Evolutionary conservation across 2,797 vertebrate species (phyloP).

Genomic region (Zalophus californianus): DNA sequence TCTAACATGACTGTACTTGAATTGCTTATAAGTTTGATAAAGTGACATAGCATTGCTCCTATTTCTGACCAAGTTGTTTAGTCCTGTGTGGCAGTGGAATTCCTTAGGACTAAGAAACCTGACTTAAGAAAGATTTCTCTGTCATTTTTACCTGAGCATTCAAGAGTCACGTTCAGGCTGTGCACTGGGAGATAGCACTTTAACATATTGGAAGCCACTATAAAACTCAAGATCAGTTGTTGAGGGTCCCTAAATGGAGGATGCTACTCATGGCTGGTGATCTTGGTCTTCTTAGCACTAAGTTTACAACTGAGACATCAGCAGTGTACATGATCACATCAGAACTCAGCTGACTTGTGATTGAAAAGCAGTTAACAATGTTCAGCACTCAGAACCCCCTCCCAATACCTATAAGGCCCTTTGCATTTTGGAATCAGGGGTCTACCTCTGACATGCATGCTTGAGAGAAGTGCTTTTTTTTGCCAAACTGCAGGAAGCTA

Average conservation of each 20-base stretch:
- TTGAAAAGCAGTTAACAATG: not conserved
- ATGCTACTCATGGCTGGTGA: not conserved
- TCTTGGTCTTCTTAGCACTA: not conserved
- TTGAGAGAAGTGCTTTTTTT: not conserved
- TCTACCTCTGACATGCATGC: not conserved
- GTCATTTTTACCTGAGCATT: not conserved
- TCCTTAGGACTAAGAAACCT: not conserved
- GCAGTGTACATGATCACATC: not conserved
- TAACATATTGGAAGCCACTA: not conserved
- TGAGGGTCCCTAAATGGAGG: not conserved
- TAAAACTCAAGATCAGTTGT: not conserved
- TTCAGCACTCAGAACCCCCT: not conserved
- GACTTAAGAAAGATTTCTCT: not conserved
- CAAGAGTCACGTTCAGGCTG: not conserved
- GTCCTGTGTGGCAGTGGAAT: not conserved
- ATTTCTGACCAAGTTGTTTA: not conserved
- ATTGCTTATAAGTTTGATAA: not conserved
- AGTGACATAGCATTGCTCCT: not conserved
- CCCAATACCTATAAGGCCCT: not conserved
- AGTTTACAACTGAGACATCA: not conserved
- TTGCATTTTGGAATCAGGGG: not conserved
- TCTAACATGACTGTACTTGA: not conserved
- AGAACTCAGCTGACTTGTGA: not conserved
- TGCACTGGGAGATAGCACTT: not conserved
- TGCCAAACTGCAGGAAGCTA: not conserved